A percentile compares a stretch with the other conserved stretches of the same genome.
Conservation (phyloP, 1,140 invertebrate species). For the Diabrotica virgifera region DNA sequence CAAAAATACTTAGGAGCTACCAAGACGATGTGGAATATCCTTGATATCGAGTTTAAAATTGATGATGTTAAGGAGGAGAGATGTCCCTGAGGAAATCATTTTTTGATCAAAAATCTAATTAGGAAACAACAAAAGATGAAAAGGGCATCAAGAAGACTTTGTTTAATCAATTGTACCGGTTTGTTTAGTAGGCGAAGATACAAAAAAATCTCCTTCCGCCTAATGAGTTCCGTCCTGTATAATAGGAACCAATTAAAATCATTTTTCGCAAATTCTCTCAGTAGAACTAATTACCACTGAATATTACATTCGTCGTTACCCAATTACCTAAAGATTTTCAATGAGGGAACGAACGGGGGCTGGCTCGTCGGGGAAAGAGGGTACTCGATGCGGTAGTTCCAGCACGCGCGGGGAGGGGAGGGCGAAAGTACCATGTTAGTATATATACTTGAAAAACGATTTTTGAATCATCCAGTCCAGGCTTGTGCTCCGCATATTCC, state of each 20-base stretch:
- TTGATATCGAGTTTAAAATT: no score
- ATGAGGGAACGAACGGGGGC: not conserved
- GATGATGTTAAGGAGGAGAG: no score
- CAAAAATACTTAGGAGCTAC: no score
- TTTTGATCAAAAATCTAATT: no score
- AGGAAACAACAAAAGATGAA: no score
- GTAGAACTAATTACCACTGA: constrained; percentile 3
- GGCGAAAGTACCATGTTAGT: constrained; percentile 32
- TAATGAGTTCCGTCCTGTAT: not conserved
- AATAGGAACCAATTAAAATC: not conserved
- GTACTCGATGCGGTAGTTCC: constrained; percentile 12
- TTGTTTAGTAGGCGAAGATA: no score
- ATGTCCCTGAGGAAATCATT: no score
- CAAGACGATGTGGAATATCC: no score
- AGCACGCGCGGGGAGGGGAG: constrained; percentile 8
- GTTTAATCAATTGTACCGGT: no score
- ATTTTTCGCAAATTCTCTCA: no score
- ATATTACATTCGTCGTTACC: constrained; percentile 9
- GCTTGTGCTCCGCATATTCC: constrained; percentile 23
- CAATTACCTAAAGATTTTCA: constrained; percentile 13
- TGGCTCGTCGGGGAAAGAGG: constrained; percentile 31
- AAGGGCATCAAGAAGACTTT: no score
- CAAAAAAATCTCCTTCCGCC: no score
- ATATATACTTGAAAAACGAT: constrained; percentile 29
- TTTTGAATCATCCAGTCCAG: constrained; percentile 29